A percentile compares a stretch with the other conserved stretches of the same genome.
Conservation (phyloP, 2,113 vertebrate species). For the Takifugu flavidus region DNA sequence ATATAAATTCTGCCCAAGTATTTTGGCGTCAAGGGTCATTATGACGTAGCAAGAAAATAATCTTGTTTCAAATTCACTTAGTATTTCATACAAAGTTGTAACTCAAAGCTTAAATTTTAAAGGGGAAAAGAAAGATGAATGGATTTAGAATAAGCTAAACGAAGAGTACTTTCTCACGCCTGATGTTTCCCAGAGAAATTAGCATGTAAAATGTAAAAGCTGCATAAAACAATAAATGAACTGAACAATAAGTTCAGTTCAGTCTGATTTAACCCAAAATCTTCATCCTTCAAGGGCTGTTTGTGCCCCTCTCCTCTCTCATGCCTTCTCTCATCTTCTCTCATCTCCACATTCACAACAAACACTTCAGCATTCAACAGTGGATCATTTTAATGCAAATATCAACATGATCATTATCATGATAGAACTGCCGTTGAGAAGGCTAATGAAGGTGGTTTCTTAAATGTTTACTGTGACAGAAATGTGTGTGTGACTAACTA, state of each 20-base stretch:
- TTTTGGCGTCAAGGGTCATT: slow-evolving; percentile 17
- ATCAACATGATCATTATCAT: slow-evolving; percentile 44
- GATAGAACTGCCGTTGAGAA: slow-evolving; percentile 35
- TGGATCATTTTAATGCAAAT: slow-evolving; percentile 42
- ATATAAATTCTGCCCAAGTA: not conserved
- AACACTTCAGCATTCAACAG: slow-evolving; percentile 19
- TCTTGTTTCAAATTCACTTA: no score
- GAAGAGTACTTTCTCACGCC: no score
- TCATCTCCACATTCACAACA: slow-evolving; percentile 5
- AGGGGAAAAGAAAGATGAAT: no score
- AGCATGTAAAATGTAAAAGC: no score
- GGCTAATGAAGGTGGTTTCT: slow-evolving; percentile 56
- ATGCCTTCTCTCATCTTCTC: slow-evolving; percentile 14
- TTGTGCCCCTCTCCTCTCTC: slow-evolving; percentile 10
- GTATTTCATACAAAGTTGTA: no score
- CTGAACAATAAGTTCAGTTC: no score
- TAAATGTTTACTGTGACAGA: slow-evolving; percentile 31
- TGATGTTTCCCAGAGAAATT: no score
- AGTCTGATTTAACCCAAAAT: not conserved
- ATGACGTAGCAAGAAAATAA: no score
- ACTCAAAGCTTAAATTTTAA: no score
- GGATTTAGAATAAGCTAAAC: no score
- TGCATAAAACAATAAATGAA: no score
- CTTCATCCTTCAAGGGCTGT: slow-evolving; percentile 12
- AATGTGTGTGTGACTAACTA: not conserved